These are phyloP conservation scores for Actenoides hombroni DNA, from an alignment of 2,113 vertebrate species.

Conservation along the genomic window DNA sequence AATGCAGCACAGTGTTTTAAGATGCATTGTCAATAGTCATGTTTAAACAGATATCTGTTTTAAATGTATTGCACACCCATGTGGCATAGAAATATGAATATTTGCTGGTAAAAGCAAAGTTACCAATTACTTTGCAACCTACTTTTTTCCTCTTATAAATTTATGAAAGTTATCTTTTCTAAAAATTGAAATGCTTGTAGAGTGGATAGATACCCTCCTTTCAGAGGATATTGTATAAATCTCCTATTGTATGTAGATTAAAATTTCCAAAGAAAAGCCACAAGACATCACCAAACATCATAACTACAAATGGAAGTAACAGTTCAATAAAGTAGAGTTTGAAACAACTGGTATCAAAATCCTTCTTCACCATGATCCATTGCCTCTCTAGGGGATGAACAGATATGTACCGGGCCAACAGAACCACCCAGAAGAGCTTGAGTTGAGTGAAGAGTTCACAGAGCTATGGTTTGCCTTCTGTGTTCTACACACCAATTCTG, in stretches of 20 bases:
- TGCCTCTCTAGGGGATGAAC: background rate
- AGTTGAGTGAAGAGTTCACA: background rate
- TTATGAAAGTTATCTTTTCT: background rate
- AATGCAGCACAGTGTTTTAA: background rate
- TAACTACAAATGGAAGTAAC: background rate
- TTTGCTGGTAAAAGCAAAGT: background rate
- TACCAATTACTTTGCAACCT: background rate
- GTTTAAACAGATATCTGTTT: background rate
- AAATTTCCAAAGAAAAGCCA: background rate
- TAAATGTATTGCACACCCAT: background rate
- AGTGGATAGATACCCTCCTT: background rate
- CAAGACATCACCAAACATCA: background rate
- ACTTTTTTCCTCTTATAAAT: background rate
- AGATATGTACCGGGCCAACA: background rate
- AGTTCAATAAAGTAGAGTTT: background rate
- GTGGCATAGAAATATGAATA: background rate
- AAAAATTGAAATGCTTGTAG: background rate
- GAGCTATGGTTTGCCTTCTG: background rate
- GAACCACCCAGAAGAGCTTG: background rate
- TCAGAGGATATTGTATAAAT: background rate
- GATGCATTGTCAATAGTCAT: background rate
- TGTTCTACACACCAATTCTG: background rate
- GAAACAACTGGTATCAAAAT: background rate
- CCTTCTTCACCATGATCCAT: background rate
- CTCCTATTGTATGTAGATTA: background rate